Evolutionary conservation across 2,113 vertebrate genomes (phyloP).

Genomic region (Dendropsophus ebraccatus): DNA sequence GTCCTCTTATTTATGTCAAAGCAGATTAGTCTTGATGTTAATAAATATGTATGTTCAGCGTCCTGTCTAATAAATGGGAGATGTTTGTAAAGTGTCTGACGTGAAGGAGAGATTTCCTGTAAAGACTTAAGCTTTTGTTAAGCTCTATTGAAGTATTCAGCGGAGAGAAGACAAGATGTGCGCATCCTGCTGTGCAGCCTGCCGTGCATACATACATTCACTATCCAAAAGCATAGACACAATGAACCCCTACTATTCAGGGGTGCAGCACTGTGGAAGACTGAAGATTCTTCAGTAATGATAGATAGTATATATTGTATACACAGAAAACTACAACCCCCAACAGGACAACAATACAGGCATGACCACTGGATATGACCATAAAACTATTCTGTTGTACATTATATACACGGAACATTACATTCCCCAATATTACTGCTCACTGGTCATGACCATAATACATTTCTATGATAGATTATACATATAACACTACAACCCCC

Average conservation of each 20-base stretch:
- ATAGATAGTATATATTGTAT: too few relatives aligned
- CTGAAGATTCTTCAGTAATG: too few relatives aligned
- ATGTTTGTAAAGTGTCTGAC: slow-evolving; percentile 1
- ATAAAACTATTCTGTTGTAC: background rate
- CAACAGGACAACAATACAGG: too few relatives aligned
- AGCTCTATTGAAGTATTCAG: background rate
- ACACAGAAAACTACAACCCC: too few relatives aligned
- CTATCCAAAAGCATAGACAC: background rate
- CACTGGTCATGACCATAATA: background rate
- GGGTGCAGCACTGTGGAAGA: too few relatives aligned
- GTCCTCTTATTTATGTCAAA: slow-evolving; percentile 26
- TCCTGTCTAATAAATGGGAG: slow-evolving; percentile 27
- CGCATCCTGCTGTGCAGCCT: background rate
- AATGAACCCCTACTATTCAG: background rate
- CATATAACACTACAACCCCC: background rate
- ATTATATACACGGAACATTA: background rate
- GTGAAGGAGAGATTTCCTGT: background rate
- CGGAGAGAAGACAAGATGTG: background rate
- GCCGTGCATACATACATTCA: background rate
- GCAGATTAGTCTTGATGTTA: background rate
- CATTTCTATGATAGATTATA: background rate
- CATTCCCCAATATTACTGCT: background rate
- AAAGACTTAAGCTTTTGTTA: background rate
- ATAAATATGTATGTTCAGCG: slow-evolving; percentile 29
- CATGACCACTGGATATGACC: background rate